Evolutionary conservation across 1,140 invertebrate genomes (phyloP).

Genomic region (Euborellia annulipes): DNA sequence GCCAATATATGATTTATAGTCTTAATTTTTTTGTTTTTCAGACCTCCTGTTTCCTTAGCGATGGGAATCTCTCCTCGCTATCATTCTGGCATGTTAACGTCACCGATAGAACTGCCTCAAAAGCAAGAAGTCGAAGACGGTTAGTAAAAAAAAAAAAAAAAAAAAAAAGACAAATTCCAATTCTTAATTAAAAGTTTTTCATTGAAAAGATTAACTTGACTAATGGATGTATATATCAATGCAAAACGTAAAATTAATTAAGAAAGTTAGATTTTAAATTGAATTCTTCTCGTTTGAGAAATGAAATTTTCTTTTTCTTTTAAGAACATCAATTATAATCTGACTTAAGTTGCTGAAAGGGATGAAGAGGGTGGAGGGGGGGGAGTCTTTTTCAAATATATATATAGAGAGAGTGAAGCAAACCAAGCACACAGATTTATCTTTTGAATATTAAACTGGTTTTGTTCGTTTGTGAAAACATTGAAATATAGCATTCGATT

Average conservation of each 20-base stretch:
- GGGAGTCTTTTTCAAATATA: too few relatives aligned
- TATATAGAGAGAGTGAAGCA: too few relatives aligned
- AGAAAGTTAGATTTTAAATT: background rate
- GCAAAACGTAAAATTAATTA: constrained; percentile 1
- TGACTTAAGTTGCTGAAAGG: background rate
- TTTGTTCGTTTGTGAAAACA: too few relatives aligned
- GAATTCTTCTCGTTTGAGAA: background rate
- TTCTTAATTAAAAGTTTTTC: background rate
- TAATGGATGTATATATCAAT: constrained; percentile 2
- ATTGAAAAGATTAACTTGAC: background rate
- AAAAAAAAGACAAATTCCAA: too few relatives aligned
- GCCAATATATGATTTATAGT: too few relatives aligned
- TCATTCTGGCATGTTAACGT: constrained; percentile 14
- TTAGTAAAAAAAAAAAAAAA: too few relatives aligned
- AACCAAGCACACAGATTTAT: too few relatives aligned
- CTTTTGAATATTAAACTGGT: too few relatives aligned
- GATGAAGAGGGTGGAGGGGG: too few relatives aligned
- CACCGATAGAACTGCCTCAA: constrained; percentile 21
- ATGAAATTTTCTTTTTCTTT: background rate
- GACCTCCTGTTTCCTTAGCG: constrained; percentile 36
- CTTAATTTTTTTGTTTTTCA: too few relatives aligned
- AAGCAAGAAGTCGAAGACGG: constrained; percentile 34
- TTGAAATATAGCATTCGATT: too few relatives aligned
- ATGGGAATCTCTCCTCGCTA: constrained; percentile 28
- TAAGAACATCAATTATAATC: background rate